A percentile compares a stretch with the other conserved stretches of the same genome.
Evolutionary conservation across 2,888 invertebrate species (phyloP).

Genomic region (Steinernema hermaphroditum): DNA sequence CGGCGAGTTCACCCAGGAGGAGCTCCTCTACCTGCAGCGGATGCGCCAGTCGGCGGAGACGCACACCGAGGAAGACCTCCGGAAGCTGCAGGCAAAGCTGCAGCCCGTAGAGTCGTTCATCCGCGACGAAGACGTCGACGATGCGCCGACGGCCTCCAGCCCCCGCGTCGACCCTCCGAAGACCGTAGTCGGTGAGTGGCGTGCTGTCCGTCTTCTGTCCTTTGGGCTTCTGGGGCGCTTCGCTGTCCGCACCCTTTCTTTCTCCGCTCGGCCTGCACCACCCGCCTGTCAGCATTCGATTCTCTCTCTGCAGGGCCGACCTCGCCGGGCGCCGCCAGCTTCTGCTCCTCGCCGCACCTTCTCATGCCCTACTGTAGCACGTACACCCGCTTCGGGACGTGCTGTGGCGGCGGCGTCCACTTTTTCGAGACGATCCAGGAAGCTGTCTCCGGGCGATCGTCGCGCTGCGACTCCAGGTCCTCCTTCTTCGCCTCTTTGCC

Average conservation of each 20-base stretch:
- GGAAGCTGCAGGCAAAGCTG: neutral
- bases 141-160: no score
- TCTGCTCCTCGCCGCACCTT: neutral
- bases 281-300: neutral
- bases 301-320: constrained; percentile 14
- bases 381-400: neutral
- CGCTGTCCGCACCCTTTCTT: neutral
- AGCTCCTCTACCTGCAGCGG: neutral
- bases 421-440: constrained; percentile 18
- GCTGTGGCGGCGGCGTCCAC: constrained; percentile 5
- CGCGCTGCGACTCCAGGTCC: constrained; percentile 10
- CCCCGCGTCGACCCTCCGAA: neutral
- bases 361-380: constrained; percentile 17
- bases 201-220: neutral
- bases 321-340: neutral
- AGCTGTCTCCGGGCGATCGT: constrained; percentile 1
- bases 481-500: neutral
- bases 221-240: neutral
- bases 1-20: neutral
- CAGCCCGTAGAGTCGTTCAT: neutral
- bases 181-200: neutral
- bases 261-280: neutral
- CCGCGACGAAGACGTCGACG: neutral
- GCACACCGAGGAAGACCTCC: neutral
- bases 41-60: neutral